phyloP scores from a whole-genome alignment of 2,888 invertebrate genomes.

The Andrena minutula region DNA sequence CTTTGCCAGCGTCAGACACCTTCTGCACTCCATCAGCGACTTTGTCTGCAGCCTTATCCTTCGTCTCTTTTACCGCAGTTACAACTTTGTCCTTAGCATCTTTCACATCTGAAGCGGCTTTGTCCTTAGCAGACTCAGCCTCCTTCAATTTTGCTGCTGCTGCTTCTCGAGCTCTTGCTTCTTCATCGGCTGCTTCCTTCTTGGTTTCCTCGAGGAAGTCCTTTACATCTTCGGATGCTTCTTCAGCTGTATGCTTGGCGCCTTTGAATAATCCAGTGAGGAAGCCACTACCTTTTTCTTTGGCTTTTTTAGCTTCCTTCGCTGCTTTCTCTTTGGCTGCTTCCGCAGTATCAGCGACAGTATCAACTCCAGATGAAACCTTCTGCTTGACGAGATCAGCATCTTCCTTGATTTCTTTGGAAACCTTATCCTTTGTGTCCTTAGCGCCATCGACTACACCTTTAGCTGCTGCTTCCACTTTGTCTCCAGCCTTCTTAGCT shows the following conservation, averaged over 20 bases:
- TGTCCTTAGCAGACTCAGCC: neutral
- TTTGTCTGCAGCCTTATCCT: slow-evolving; percentile 22
- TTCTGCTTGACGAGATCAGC: slow-evolving; percentile 39
- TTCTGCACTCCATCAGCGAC: neutral
- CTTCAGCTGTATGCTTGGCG: slow-evolving; percentile 68
- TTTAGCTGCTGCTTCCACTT: slow-evolving; percentile 77
- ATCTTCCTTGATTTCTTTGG: slow-evolving; percentile 21
- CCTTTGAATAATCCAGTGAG: slow-evolving; percentile 74
- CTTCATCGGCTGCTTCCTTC: slow-evolving; percentile 63
- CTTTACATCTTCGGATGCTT: slow-evolving; percentile 75
- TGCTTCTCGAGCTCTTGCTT: neutral
- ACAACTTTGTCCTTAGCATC: slow-evolving; percentile 45
- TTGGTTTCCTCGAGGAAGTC: slow-evolving; percentile 86
- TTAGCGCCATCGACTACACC: slow-evolving; percentile 32
- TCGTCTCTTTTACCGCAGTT: neutral
- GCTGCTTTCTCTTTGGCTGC: slow-evolving; percentile 83
- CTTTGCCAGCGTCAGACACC: slow-evolving; percentile 18
- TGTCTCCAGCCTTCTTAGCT: slow-evolving; percentile 60
- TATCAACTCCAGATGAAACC: neutral
- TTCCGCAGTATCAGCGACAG: slow-evolving; percentile 70
- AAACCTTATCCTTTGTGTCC: slow-evolving; percentile 63
- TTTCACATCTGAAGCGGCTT: neutral
- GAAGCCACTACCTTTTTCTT: slow-evolving; percentile 68
- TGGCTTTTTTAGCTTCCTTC: slow-evolving; percentile 59
- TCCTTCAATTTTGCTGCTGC: neutral